Base-by-base conservation (phyloP, 2,113 vertebrate genomes). In the Cyprinodon tularosa region DNA sequence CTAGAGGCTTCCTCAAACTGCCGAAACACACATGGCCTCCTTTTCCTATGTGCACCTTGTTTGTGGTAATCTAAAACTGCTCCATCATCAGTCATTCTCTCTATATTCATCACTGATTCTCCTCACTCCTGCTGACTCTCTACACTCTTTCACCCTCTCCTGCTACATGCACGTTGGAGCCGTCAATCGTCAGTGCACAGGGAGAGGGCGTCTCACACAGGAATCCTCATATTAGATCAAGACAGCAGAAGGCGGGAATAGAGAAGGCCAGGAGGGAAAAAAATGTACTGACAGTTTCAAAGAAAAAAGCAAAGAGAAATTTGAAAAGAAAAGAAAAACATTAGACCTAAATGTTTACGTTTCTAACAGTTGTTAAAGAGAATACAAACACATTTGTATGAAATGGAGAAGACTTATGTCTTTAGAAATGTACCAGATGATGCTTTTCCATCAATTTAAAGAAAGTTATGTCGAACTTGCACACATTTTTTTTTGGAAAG, bases 151-250 rank as follows among this genome's bases (percentile, higher is more conserved):
- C 29, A 10, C 47, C 12, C 62, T 22, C 60, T 29, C 14, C 38
- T 9, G 70, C 69, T 68, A 75, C 72, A 76, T 62, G 73, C 70
- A 62, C 81, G 83, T 77, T 72, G 74, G 82, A 59, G 72, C 87
- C 88, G 85, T 89, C 88, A 88, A 83, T 89, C 89, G 85, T 76
- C 66, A 37, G 70, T 71, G 81, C 68, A 72, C 68, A 62, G 87
- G 80, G 83, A 89, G 86, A 82, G 84, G 82, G 84, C 77, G 86
- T 83, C 80, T 82, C 83, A 89, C 74, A 90, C 84, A 80, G 83
- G 66, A 89, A 76, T 66, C 67, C 75, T 87, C 70, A 65, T 61
- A 82, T 70, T 74, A 67, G 57, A 87, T 42, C 45, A 62, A 84
- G 76, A 83, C 29, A 83, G 78, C 60, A 44, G 38, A 72, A 36